Evolutionary conservation across 2,888 invertebrate genomes (phyloP), one percentile per base, ranked within the genome.

Genomic region (Zelleria hepariella): DNA sequence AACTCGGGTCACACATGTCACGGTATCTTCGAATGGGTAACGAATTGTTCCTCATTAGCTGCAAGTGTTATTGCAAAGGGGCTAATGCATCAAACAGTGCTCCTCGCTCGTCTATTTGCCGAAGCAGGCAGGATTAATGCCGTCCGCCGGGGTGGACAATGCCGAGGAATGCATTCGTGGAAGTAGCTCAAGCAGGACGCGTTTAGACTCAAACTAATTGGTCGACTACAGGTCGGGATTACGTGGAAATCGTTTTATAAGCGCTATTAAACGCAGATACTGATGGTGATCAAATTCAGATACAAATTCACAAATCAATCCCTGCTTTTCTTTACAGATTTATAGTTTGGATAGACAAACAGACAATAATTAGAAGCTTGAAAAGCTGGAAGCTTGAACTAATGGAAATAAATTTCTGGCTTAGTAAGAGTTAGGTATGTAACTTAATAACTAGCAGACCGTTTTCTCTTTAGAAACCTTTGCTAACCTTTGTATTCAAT

Each of bases 61-160:
- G 0, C 18, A 5, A n/a, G n/a, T 26, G 54, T 26, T 54, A 54
- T 54, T 54, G 54, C 24, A 25, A 54, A 27, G 18, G 18, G n/a
- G 26, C 25, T 7, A 18, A 26, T 54, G n/a, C 24, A 54, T 54
- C 54, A 54, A 54, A 54, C 26, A 24, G 15, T 51, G 54, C 2
- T 7, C 6, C 24, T 53, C 15, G 5, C 10, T 24, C 18, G n/a
- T 54, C 18, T 54, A n/a, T 54, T 54, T 54, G 15, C 24, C 54
- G 18, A 26, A 48, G 21, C 23, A 63, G 57, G 57, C 61, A 66
- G 54, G 54, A 72, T 72, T 74, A 72, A 73, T 71, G 67, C 70
- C 63, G 61, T 65, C 58, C 60, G 61, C 63, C 64, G 59, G 63
- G 58, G 59, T 62, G 65, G 67, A 76, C 76, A 77, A 77, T 77